Evolutionary conservation across 2,888 invertebrate species (phyloP), one percentile per base, ranked within the genome.

Genomic region (Drosophila anceps): DNA sequence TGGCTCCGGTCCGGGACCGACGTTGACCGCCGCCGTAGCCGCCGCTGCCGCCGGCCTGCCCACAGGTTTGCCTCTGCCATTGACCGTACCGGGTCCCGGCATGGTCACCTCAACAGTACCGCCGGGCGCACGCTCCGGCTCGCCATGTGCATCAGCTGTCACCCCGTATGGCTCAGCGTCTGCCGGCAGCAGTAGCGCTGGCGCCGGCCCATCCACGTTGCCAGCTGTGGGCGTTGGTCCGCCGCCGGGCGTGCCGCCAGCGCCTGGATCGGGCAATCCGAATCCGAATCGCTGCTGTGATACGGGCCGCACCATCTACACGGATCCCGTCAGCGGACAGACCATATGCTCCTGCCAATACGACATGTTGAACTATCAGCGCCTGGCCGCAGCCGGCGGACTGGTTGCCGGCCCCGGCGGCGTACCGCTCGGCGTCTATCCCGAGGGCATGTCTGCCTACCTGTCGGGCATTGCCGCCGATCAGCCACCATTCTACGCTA

Each of bases 311-410:
- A 96, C 98, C 78, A 95, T 98, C 92, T 97, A 97, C 94, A 97
- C 97, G 92, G 97, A 97, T 93, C 97, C 97, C 50, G 95, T 97
- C 84, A 97, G 97, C 83, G 97, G 97, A 63, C 97, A 97, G 93
- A 97, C 96, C 65, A 96, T 97, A 77, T 97, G 97, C 94, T 97
- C 97, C 89, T 97, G 97, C 93, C 97, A 97, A 93, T 97, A 97
- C 94, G 97, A 97, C 94, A 95, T 98, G 88, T 95, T 98, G 90
- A 94, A 93, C 90, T 95, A 95, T 90, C 97, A 97, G 94, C 95
- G 97, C 91, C 94, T 97, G 74, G 96, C 95, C 41, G 94, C 93
- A 53, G 93, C 93, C 58, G 93, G 92, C 53, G 91, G 92, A 57
- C 81, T 92, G 13, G 93, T 93, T 20, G 94, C 95, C 20, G 93